Conservation (phyloP, 2,797 vertebrate genomes). For the Nothura maculosa region DNA sequence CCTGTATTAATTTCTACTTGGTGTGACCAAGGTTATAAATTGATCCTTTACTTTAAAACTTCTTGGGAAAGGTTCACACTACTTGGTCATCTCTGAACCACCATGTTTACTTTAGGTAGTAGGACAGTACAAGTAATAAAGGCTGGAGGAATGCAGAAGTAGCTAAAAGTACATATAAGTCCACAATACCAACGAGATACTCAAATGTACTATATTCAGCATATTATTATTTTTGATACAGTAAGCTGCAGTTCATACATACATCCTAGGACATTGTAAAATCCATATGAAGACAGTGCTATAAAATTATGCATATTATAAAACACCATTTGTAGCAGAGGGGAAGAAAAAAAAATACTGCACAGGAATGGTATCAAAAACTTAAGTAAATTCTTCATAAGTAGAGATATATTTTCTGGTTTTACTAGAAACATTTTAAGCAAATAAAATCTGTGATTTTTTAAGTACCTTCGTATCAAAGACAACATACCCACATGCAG, state of each 20-base stretch:
- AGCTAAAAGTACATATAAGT: not conserved
- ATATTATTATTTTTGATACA: constrained; percentile 6
- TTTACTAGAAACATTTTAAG: constrained; percentile 66
- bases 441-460: constrained; percentile 62
- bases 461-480: constrained; percentile 65
- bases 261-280: not conserved
- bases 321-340: constrained; percentile 24
- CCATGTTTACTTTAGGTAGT: not conserved
- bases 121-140: not conserved
- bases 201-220: not conserved
- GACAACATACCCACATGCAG: constrained; percentile 38
- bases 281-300: not conserved
- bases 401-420: constrained; percentile 35
- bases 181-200: not conserved
- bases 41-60: not conserved
- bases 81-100: not conserved
- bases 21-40: not conserved
- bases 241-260: not conserved
- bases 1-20: not conserved
- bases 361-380: constrained; percentile 10
- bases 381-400: constrained; percentile 42
- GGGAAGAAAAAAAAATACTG: not conserved
- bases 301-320: constrained; percentile 25
- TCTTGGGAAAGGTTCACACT: not conserved
- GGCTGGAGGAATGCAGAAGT: not conserved